Evolutionary conservation across 53 echinoderm and acorn worm species (phyloP).

Genomic region (Paracentrotus lividus): DNA sequence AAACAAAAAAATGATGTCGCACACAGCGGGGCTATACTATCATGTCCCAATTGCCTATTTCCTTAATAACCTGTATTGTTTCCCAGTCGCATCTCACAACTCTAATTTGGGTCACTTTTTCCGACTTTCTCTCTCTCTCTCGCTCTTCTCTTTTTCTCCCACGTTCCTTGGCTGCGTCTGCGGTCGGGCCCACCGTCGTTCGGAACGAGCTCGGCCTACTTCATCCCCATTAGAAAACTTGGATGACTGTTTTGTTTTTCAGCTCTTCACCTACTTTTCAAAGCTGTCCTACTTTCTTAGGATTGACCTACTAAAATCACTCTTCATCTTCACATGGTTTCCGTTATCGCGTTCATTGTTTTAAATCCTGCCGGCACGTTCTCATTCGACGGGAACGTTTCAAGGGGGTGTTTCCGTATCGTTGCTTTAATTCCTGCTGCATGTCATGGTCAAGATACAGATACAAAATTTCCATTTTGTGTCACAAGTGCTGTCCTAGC

Average conservation of each 20-base stretch:
- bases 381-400: background rate
- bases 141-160: conserved; percentile 39
- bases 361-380: conserved; percentile 33
- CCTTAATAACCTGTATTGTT: conserved; percentile 68
- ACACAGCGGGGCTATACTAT: conserved; percentile 54
- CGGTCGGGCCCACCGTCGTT: conserved; percentile 51
- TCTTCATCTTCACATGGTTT: conserved; percentile 28
- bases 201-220: conserved; percentile 49
- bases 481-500: no score
- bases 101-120: conserved; percentile 35
- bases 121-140: background rate
- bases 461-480: background rate
- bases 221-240: conserved; percentile 52
- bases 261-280: conserved; percentile 61
- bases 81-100: conserved; percentile 9
- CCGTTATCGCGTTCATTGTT: conserved; percentile 27
- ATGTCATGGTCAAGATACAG: background rate
- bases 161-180: conserved; percentile 31
- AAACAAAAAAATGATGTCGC: conserved; percentile 44
- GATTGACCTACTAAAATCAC: conserved; percentile 59
- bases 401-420: background rate
- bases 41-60: conserved; percentile 71
- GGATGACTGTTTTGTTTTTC: conserved; percentile 66
- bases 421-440: background rate
- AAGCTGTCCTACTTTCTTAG: conserved; percentile 28